A percentile compares a stretch with the other conserved stretches of the same genome.
Conservation (phyloP, 2,797 vertebrate genomes). For the Streptopelia turtur region DNA sequence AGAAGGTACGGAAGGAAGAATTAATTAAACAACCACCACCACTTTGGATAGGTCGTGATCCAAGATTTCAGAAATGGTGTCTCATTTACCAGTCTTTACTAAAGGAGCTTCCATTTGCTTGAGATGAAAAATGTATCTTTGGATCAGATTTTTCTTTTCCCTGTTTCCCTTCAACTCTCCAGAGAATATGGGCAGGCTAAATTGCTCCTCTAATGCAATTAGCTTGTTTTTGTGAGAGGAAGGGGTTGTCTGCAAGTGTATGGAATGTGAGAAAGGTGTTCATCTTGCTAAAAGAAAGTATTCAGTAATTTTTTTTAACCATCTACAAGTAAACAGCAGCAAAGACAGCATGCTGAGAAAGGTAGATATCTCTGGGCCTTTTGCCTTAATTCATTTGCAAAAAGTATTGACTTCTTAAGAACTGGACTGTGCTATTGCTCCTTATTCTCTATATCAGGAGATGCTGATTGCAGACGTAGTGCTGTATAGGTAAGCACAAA, state of each 20-base stretch:
- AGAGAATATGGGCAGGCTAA: background rate
- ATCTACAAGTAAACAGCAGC: background rate
- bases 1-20: background rate
- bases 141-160: background rate
- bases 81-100: background rate
- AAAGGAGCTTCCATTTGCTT: background rate
- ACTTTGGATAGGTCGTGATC: background rate
- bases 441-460: background rate
- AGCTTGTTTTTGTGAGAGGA: background rate
- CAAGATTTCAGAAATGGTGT: background rate
- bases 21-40: background rate
- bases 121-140: background rate
- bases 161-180: background rate
- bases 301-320: background rate
- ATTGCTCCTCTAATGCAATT: constrained; percentile 4
- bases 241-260: background rate
- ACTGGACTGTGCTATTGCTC: background rate
- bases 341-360: background rate
- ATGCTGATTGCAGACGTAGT: background rate
- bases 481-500: background rate
- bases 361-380: background rate
- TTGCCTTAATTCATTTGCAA: background rate
- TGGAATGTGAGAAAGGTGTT: background rate
- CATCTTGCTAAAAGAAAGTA: background rate
- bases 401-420: background rate